A percentile compares a stretch with the other conserved stretches of the same genome.
These are phyloP conservation scores for Macroramphosus scolopax DNA, from an alignment of 2,797 vertebrate species.

Conservation along the genomic window DNA sequence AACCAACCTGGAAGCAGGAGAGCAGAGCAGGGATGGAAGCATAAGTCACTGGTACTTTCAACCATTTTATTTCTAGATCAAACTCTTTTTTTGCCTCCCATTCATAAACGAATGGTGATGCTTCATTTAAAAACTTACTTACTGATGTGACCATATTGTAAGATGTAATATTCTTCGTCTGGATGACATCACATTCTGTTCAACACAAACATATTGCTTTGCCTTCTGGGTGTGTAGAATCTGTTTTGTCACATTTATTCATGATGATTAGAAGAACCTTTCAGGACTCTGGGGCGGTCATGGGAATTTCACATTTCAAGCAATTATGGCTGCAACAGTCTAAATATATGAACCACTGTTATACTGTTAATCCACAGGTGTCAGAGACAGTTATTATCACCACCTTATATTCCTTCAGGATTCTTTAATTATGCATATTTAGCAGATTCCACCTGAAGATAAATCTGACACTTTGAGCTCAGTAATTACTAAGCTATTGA, in stretches of 20 bases:
- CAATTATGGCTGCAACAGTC: slow-evolving; percentile 1
- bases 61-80: neutral
- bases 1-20: too few relatives aligned
- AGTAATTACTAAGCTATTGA: slow-evolving; percentile 9
- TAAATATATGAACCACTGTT: neutral
- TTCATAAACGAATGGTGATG: too few relatives aligned
- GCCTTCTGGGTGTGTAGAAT: neutral
- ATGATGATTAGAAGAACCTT: slow-evolving; percentile 1
- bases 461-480: neutral
- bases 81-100: too few relatives aligned
- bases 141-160: too few relatives aligned
- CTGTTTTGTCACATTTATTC: neutral
- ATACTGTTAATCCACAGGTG: slow-evolving; percentile 2
- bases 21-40: too few relatives aligned
- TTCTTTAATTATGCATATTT: slow-evolving; percentile 4
- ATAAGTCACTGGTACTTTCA: neutral
- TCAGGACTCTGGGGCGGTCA: neutral
- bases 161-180: too few relatives aligned
- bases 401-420: neutral
- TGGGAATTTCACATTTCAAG: neutral
- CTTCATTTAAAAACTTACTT: too few relatives aligned
- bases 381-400: neutral
- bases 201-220: neutral
- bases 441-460: neutral
- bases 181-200: too few relatives aligned